Base-by-base conservation (phyloP, 2,888 invertebrate species). In the Microchrysa polita region DNA sequence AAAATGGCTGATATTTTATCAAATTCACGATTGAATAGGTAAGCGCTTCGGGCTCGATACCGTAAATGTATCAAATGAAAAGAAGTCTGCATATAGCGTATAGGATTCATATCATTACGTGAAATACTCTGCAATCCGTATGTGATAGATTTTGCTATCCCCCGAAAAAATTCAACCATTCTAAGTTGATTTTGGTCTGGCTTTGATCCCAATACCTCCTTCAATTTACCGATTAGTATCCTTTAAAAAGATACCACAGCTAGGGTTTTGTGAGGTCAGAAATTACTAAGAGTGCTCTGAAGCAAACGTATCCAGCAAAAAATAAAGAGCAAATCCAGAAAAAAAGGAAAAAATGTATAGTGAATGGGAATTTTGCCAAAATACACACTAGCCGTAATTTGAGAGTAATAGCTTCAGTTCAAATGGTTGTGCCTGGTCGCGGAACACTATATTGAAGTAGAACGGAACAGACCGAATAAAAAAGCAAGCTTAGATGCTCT, bases 321-420 rank as follows among this genome's bases (percentile, higher is more conserved):
- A 18, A 42, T 34, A 34, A 34, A 34, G 27, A 7, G 4, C 27
- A 65, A 65, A 63, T 12, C 16, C 42, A 20, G 18, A 12, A 22
- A 65, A 65, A 65, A 22, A 18, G 27, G n/a, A n/a, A n/a, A n/a
- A n/a, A n/a, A n/a, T n/a, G n/a, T n/a, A n/a, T 34, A 34, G 27
- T 34, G 40, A 48, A 16, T 23, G 23, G 65, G 59, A 55, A 55
- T 12, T 60, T 10, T 60, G 59, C 59, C 65, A 65, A 20, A 53
- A 42, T 27, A 67, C 10, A 48, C 53, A 53, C 27, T 27, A 48
- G 44, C 9, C 22, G 65, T 53, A 67, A 67, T 67, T 67, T 52
- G 53, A 52, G 67, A 67, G 67, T 67, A 67, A 67, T 67, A 67
- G 53, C 52, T 27, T 53, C 67, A 27, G n/a, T 27, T 53, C 27